Conservation (phyloP, 2,113 vertebrate species). For the Raja brachyura region DNA sequence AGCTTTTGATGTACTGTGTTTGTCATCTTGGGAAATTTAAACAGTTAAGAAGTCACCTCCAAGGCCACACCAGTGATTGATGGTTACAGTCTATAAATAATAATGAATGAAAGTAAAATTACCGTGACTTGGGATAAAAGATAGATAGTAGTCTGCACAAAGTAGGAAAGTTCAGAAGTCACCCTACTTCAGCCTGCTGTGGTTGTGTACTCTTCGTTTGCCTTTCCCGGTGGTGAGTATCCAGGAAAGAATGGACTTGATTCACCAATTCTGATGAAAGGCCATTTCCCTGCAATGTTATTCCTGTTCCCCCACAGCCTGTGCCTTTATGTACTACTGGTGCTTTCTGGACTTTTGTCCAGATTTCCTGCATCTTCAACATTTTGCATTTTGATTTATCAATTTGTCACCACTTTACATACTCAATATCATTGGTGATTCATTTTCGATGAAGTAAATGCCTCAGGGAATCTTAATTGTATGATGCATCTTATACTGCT, state of each 20-base stretch:
- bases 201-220: not conserved
- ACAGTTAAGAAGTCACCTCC: not conserved
- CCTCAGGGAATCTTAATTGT: not conserved
- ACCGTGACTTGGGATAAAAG: not conserved
- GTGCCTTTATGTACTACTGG: no score
- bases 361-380: no score
- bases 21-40: not conserved
- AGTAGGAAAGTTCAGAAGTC: not conserved
- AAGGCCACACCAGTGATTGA: not conserved
- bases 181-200: not conserved
- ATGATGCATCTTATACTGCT: not conserved
- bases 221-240: not conserved
- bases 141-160: not conserved
- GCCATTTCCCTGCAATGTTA: no score
- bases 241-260: not conserved
- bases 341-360: no score
- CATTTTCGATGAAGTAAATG: not conserved
- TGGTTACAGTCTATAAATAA: not conserved
- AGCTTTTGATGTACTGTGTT: constrained; percentile 8
- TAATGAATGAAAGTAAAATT: not conserved
- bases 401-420: not conserved
- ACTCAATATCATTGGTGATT: not conserved
- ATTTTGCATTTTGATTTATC: not conserved
- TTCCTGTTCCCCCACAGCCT: no score
- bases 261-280: no score